A percentile compares a stretch with the other conserved stretches of the same genome.
Conservation (phyloP, 2,113 vertebrate species). For the Mixornis gularis region DNA sequence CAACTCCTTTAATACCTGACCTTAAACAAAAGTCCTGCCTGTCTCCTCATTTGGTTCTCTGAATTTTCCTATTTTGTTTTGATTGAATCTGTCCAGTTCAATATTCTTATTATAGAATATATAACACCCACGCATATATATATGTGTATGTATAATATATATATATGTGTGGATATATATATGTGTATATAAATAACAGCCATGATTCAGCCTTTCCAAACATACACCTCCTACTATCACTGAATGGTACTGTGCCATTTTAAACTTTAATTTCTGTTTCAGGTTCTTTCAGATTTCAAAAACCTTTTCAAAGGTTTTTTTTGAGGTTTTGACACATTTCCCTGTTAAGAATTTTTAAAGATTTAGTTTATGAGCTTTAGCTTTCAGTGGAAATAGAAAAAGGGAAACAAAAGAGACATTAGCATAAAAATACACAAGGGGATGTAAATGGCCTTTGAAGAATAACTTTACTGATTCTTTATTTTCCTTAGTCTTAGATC, state of each 20-base stretch:
- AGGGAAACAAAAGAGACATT: not conserved
- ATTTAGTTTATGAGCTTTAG: not conserved
- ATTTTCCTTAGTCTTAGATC: not conserved
- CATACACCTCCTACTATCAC: not conserved
- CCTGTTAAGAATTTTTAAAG: not conserved
- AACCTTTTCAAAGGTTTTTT: not conserved
- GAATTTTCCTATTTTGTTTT: not conserved
- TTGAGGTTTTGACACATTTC: not conserved
- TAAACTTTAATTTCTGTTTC: not conserved
- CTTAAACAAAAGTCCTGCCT: not conserved
- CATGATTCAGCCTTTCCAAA: not conserved
- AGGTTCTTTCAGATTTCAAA: not conserved
- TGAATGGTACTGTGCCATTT: not conserved
- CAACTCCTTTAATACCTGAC: not conserved
- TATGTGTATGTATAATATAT: no score
- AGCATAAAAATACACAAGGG: not conserved
- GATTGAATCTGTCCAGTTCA: not conserved
- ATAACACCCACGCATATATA: no score
- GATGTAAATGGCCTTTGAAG: not conserved
- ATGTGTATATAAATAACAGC: not conserved
- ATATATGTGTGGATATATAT: no score
- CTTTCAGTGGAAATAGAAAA: not conserved
- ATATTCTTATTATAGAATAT: not conserved
- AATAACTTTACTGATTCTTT: not conserved
- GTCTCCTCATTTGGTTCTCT: not conserved